Percentiles rank a stretch among this genome's conserved stretches.
Conservation (phyloP, 2,888 invertebrate species). For the Lagria hirta region DNA sequence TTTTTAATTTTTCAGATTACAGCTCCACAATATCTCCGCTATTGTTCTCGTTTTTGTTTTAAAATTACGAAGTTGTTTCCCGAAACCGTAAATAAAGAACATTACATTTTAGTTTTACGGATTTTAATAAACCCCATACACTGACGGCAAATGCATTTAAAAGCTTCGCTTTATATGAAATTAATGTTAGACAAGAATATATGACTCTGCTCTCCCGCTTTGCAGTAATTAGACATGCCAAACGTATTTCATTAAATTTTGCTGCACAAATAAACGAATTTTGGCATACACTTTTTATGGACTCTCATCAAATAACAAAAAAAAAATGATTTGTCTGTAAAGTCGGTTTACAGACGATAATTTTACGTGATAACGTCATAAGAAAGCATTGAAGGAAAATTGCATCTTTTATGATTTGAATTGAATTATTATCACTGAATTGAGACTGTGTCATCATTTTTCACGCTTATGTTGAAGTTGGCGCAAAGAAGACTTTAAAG, state of each 20-base stretch:
- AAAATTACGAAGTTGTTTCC: conserved; percentile 19
- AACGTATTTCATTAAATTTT: conserved; percentile 21
- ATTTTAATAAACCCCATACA: conserved; percentile 22
- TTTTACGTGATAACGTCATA: too few relatives aligned
- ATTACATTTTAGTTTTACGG: conserved; percentile 22
- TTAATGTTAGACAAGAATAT: conserved; percentile 23
- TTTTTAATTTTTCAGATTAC: conserved; percentile 11
- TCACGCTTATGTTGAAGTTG: too few relatives aligned
- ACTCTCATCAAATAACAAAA: too few relatives aligned
- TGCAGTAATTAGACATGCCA: conserved; percentile 19
- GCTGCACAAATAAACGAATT: too few relatives aligned
- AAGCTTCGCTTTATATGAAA: conserved; percentile 18
- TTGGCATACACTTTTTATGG: too few relatives aligned
- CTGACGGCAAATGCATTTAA: conserved; percentile 21
- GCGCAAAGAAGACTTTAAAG: too few relatives aligned
- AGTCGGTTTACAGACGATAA: too few relatives aligned
- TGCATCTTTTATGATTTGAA: too few relatives aligned
- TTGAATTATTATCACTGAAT: too few relatives aligned
- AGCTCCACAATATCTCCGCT: conserved; percentile 9
- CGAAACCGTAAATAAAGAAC: conserved; percentile 20
- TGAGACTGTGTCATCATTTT: too few relatives aligned
- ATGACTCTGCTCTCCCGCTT: conserved; percentile 12
- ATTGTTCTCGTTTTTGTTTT: conserved; percentile 14
- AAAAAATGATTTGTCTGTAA: too few relatives aligned
- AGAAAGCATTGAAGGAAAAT: too few relatives aligned